Evolutionary conservation across 1,140 invertebrate species (phyloP).

Genomic region (Aplysia californica): DNA sequence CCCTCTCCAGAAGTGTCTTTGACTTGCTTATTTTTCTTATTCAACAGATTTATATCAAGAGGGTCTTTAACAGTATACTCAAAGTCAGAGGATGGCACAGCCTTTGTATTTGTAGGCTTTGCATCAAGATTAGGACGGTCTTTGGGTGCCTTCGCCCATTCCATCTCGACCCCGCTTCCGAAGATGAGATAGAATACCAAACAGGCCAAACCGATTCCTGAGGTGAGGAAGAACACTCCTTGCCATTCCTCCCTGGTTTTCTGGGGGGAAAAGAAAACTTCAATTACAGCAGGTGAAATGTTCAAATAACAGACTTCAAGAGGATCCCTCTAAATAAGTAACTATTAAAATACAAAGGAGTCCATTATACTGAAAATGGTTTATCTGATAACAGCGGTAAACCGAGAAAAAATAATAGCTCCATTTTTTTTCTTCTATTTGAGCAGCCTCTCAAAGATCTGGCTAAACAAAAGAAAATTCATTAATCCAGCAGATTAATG

Average conservation of each 20-base stretch:
- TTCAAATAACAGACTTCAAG: neutral
- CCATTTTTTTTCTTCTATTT: neutral
- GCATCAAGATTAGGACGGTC: too few species aligned
- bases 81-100: too few species aligned
- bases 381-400: too few species aligned
- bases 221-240: neutral
- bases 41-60: too few species aligned
- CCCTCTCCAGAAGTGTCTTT: too few species aligned
- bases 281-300: neutral
- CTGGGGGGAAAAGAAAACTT: neutral
- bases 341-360: neutral
- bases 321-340: neutral
- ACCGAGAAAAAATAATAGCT: neutral
- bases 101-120: too few species aligned
- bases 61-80: too few species aligned
- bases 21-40: too few species aligned
- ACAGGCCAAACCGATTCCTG: neutral
- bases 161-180: neutral
- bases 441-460: too few species aligned
- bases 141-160: constrained; percentile 1
- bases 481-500: too few species aligned
- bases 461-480: too few species aligned
- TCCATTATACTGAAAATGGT: neutral
- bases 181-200: neutral
- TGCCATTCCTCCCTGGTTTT: constrained; percentile 3